Evolutionary conservation across 2,888 invertebrate species (phyloP).

Genomic region (Drosophila acutilabella): DNA sequence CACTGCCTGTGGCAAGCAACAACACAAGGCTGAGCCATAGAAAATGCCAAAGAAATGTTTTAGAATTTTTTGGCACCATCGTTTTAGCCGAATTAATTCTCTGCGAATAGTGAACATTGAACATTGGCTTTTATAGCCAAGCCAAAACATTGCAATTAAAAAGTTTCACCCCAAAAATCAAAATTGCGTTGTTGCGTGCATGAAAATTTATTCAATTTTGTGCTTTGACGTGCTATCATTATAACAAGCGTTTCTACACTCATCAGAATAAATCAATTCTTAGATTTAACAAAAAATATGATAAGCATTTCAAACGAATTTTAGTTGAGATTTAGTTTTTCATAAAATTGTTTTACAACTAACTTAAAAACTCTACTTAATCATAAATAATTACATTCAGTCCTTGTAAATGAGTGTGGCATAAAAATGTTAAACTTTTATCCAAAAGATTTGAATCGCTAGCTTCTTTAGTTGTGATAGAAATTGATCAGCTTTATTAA

Average conservation of each 20-base stretch:
- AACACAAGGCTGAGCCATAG: slow-evolving; percentile 4
- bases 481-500: too few species aligned
- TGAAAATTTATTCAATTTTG: not conserved
- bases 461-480: too few species aligned
- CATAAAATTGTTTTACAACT: too few species aligned
- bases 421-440: too few species aligned
- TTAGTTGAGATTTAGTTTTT: too few species aligned
- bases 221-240: slow-evolving; percentile 62
- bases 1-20: slow-evolving; percentile 3
- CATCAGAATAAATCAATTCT: too few species aligned
- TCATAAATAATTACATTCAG: too few species aligned
- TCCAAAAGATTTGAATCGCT: too few species aligned
- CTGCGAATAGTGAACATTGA: slow-evolving; percentile 1
- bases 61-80: slow-evolving; percentile 15
- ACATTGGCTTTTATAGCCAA: slow-evolving; percentile 44
- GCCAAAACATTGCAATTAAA: slow-evolving; percentile 62
- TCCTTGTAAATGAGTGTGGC: too few species aligned
- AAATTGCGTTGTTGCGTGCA: slow-evolving; percentile 56
- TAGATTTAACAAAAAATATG: too few species aligned
- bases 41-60: not conserved
- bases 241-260: slow-evolving; percentile 24
- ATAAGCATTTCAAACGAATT: too few species aligned
- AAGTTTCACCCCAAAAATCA: slow-evolving; percentile 64
- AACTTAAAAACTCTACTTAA: too few species aligned
- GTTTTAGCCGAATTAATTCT: not conserved